A percentile compares a stretch with the other conserved stretches of the same genome.
These are phyloP conservation scores for Nephrotoma flavescens DNA, from an alignment of 2,888 invertebrate genomes.

Conservation along the genomic window DNA sequence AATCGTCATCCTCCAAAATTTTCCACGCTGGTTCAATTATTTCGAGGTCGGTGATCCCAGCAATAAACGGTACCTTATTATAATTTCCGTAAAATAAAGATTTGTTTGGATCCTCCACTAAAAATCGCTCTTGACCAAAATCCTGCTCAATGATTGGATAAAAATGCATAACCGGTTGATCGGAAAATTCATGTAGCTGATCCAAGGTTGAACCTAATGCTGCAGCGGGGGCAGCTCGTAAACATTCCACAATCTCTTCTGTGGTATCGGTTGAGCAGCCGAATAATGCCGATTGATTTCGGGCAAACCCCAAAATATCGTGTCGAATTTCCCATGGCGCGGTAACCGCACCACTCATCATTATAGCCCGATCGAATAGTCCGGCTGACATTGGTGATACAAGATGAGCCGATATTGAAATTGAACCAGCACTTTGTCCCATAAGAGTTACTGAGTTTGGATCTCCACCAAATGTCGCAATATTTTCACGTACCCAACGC, in stretches of 20 bases:
- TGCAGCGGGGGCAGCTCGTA: not conserved
- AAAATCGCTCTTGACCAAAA: constrained; percentile 46
- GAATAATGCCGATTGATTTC: constrained; percentile 43
- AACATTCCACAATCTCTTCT: not conserved
- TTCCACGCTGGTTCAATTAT: constrained; percentile 34
- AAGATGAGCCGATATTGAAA: constrained; percentile 37
- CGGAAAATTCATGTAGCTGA: constrained; percentile 3
- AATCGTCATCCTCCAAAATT: not conserved
- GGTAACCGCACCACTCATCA: constrained; percentile 47
- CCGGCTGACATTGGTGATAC: constrained; percentile 51
- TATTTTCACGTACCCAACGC: constrained; percentile 49
- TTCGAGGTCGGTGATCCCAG: constrained; percentile 51
- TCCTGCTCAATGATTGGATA: constrained; percentile 46
- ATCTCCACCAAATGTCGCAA: constrained; percentile 50
- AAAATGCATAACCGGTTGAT: constrained; percentile 15
- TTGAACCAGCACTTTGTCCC: constrained; percentile 41
- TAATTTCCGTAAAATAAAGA: constrained; percentile 23
- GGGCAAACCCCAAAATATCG: constrained; percentile 37
- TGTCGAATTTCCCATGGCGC: constrained; percentile 34
- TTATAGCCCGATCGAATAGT: constrained; percentile 52
- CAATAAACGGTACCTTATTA: constrained; percentile 46
- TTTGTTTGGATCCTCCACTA: constrained; percentile 33
- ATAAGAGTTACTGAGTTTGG: constrained; percentile 44
- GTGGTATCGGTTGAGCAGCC: constrained; percentile 38
- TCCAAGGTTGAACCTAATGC: not conserved